These are phyloP conservation scores for Phrynocephalus versicolor DNA, from an alignment of 2,113 vertebrate genomes.

Conservation along the genomic window DNA sequence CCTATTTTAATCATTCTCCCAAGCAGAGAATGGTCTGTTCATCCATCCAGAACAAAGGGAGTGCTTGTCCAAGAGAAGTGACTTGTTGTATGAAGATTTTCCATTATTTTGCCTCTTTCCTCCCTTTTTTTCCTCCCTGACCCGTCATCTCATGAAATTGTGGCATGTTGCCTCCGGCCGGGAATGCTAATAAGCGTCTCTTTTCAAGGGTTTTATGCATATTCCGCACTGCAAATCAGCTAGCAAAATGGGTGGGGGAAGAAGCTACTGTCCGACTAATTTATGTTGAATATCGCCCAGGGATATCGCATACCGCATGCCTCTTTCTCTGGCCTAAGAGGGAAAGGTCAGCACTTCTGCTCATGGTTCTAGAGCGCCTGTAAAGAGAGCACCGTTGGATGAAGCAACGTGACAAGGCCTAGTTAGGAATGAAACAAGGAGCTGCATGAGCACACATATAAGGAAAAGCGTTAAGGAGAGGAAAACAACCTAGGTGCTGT, in stretches of 20 bases:
- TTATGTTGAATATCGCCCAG: slow-evolving; percentile 51
- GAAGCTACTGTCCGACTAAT: slow-evolving; percentile 55
- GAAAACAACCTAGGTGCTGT: neutral
- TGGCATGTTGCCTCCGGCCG: slow-evolving; percentile 60
- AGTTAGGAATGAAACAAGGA: slow-evolving; percentile 45
- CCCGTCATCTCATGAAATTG: slow-evolving; percentile 57
- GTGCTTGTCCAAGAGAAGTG: slow-evolving; percentile 55
- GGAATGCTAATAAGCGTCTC: slow-evolving; percentile 69
- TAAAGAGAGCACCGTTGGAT: slow-evolving; percentile 34
- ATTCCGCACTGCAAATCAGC: slow-evolving; percentile 61
- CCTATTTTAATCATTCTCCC: slow-evolving; percentile 56
- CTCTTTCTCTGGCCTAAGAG: slow-evolving; percentile 53
- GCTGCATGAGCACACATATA: slow-evolving; percentile 37
- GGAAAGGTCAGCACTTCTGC: slow-evolving; percentile 54
- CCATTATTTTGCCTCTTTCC: slow-evolving; percentile 33
- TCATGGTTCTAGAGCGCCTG: slow-evolving; percentile 45
- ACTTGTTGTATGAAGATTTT: slow-evolving; percentile 56
- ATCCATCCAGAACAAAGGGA: slow-evolving; percentile 59
- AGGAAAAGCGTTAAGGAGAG: neutral
- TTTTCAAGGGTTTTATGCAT: slow-evolving; percentile 68
- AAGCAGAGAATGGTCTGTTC: slow-evolving; percentile 49
- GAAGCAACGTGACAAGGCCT: slow-evolving; percentile 51
- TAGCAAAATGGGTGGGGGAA: slow-evolving; percentile 35
- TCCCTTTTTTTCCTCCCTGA: neutral
- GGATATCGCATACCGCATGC: slow-evolving; percentile 42